Base-by-base conservation (phyloP, 1,140 invertebrate genomes). In the Samia ricini region DNA sequence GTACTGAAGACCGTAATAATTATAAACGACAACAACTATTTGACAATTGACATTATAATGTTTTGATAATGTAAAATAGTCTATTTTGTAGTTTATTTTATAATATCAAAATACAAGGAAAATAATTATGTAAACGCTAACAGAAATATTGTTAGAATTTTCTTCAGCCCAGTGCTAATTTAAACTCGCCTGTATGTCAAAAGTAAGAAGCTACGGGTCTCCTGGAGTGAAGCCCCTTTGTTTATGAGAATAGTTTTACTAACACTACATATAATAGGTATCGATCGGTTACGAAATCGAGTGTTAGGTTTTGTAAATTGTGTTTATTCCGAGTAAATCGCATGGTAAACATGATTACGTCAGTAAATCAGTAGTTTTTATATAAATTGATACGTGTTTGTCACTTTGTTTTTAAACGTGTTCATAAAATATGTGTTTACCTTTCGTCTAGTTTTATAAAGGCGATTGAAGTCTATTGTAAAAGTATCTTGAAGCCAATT, bases 231-330 rank as follows among this genome's bases (percentile, higher is more conserved):
- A 74, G 71, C 85, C 83, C 83, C 85, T 89, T 89, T 89, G 87
- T 89, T 80, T 81, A 79, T 72, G 69, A 68, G 79, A 22, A 81
- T 83, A 85, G 76, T 85, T 89, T 83, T 81, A 70, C 68, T 79
- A 79, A 66, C 77, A 76, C 66, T 42, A 42, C 10, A 10, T n/a
- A n/a, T n/a, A n/a, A n/a, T n/a, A n/a, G n/a, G n/a, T 89, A 89
- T 89, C 82, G 87, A 89, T 89, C 87, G 87, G 79, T 88, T 89
- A 89, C 80, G 85, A 86, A 85, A 88, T 69, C 85, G 75, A 71
- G 69, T 77, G 81, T 76, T 71, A 57, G 67, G 72, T 80, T 72
- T 72, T 69, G 56, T 67, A 23, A 64, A 61, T 56, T 20, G 48
- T 56, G 65, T 56, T 64, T 59, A 60, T 69, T 56, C 61, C 66